Percentiles rank a stretch among this genome's conserved stretches.
Evolutionary conservation across 2,113 vertebrate genomes (phyloP).

Genomic region (Chaetura pelagica): DNA sequence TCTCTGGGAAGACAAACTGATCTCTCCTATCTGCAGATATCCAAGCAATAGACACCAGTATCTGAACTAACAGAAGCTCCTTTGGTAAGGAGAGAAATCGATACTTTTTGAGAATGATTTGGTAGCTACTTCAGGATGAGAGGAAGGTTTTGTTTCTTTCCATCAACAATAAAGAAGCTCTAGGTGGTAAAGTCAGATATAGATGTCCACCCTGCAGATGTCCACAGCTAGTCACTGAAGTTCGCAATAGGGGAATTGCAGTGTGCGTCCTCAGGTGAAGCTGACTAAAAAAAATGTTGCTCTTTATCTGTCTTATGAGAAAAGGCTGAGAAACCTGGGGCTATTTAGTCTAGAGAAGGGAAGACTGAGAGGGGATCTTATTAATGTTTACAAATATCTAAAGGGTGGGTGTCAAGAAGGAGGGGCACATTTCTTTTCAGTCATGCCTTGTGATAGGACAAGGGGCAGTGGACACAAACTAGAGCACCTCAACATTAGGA

Average conservation of each 20-base stretch:
- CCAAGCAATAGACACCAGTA: neutral
- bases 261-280: neutral
- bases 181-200: neutral
- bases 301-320: neutral
- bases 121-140: neutral
- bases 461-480: no score
- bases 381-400: no score
- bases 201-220: neutral
- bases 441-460: no score
- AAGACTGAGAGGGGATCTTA: no score
- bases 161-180: neutral
- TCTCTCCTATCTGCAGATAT: neutral
- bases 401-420: no score
- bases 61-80: neutral
- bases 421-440: no score
- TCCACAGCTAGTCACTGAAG: neutral
- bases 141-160: neutral
- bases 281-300: neutral
- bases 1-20: neutral
- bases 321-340: no score
- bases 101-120: neutral
- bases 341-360: no score
- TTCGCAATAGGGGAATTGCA: accelerated
- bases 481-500: no score
- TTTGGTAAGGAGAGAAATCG: neutral